Evolutionary conservation across 2,113 vertebrate species (phyloP), one percentile per base, ranked within the genome.

Genomic region (Nesoenas mayeri): DNA sequence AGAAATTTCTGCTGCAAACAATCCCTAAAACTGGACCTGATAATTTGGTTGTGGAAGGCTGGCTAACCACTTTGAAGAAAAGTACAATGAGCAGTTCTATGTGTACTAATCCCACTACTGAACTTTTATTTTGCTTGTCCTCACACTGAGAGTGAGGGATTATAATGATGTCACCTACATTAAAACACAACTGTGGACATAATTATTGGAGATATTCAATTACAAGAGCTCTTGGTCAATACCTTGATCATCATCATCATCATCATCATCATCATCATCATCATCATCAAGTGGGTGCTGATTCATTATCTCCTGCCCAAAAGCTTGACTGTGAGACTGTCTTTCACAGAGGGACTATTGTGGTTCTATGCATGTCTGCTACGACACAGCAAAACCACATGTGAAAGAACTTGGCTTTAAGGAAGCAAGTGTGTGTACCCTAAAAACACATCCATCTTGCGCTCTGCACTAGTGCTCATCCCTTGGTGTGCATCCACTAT

Each of bases 311-410:
- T 47, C 48, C 40, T 74, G 20, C 32, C 21, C 28, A 64, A 38
- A 18, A 61, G 13, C 31, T 36, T 78, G 58, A 11, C 17, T 26
- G 34, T 0, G 6, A 56, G 13, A 42, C 12, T 6, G 38, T 31
- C 47, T 58, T 85, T n/a, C 22, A 15, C 9, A 17, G 51, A 77
- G 25, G 4, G 24, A 17, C n/a, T 47, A 44, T 32, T 1, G 0
- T 47, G 28, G 29, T 15, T 80, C 13, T n/a, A 1, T 31, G 53
- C 10, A 29, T 47, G 7, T 36, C 38, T 28, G 67, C 38, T 13
- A 15, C 3, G 36, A 50, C 14, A 57, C 24, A 44, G 42, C 0
- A 0, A 19, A 66, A 56, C 16, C 60, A 10, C 38, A 13, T 6
- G 29, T 77, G 44, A 31, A 58, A 25, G 25, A 51, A 74, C 6